These are phyloP conservation scores for Brachyptera risi DNA, from an alignment of 2,888 invertebrate genomes.

Conservation along the genomic window DNA sequence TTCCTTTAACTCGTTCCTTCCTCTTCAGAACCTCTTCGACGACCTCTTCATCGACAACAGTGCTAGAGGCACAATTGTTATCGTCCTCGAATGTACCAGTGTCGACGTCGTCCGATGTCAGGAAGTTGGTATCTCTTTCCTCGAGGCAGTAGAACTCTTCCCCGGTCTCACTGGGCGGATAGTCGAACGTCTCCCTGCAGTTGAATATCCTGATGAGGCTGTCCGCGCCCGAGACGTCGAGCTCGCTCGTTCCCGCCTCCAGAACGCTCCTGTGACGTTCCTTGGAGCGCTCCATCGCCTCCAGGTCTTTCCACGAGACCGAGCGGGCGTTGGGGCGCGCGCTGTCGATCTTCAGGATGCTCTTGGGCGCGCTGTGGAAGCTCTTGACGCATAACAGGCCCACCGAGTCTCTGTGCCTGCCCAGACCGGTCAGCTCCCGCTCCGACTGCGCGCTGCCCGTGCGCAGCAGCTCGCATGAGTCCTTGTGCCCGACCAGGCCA, in stretches of 20 bases:
- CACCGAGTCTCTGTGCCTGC: neutral
- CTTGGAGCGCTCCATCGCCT: neutral
- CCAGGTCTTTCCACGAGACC: constrained; percentile 1
- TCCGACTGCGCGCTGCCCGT: neutral
- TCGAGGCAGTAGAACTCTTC: neutral
- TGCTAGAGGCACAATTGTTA: neutral
- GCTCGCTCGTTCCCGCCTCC: neutral
- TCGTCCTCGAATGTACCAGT: neutral
- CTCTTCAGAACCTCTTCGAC: too few relatives aligned
- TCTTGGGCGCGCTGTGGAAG: neutral
- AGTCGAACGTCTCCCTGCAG: neutral
- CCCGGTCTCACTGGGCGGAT: too few relatives aligned
- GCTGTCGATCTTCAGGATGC: constrained; percentile 2
- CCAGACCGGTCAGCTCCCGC: neutral
- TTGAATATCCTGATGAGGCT: neutral
- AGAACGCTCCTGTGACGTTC: neutral
- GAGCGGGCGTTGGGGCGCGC: neutral
- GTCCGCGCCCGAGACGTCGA: neutral
- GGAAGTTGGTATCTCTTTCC: neutral
- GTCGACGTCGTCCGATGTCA: neutral
- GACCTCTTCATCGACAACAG: too few relatives aligned
- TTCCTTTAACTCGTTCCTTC: too few relatives aligned
- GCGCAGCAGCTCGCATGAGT: neutral
- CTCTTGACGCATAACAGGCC: neutral
- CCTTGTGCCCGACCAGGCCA: neutral